A percentile compares a stretch with the other conserved stretches of the same genome.
Evolutionary conservation across 2,888 invertebrate species (phyloP).

Genomic region (Phragmatobia fuliginosa): DNA sequence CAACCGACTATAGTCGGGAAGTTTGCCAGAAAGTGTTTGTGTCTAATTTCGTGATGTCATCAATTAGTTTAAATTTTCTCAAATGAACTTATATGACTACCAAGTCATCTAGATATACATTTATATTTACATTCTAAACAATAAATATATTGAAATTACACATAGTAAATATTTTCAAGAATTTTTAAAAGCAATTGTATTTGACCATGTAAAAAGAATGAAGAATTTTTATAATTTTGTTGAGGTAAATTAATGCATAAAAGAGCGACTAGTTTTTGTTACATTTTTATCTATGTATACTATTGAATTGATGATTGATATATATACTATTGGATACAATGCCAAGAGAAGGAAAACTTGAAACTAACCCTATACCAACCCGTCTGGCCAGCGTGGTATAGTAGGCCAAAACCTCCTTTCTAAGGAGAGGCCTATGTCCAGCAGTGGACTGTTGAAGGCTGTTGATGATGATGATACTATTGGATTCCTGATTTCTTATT

Average conservation of each 20-base stretch:
- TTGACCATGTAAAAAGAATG: background rate
- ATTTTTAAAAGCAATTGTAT: background rate
- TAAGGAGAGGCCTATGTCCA: no score
- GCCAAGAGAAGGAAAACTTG: no score
- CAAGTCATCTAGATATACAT: background rate
- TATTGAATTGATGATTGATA: no score
- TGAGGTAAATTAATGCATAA: background rate
- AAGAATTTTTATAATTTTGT: background rate
- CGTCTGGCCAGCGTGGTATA: no score
- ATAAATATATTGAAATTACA: no score
- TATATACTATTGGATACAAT: no score
- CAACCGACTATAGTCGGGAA: slow-evolving; percentile 7
- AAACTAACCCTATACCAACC: no score
- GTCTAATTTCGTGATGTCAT: background rate
- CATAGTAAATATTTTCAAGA: no score
- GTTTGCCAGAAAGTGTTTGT: slow-evolving; percentile 2
- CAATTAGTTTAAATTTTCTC: background rate
- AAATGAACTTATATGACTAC: background rate
- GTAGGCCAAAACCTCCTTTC: no score
- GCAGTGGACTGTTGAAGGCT: no score
- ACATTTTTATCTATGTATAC: background rate
- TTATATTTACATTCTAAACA: background rate
- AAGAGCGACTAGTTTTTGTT: background rate
- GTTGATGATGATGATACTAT: no score
- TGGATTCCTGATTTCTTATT: background rate